Evolutionary conservation across 1,140 invertebrate species (phyloP), one percentile per base, ranked within the genome.

Genomic region (Tribolium castaneum): DNA sequence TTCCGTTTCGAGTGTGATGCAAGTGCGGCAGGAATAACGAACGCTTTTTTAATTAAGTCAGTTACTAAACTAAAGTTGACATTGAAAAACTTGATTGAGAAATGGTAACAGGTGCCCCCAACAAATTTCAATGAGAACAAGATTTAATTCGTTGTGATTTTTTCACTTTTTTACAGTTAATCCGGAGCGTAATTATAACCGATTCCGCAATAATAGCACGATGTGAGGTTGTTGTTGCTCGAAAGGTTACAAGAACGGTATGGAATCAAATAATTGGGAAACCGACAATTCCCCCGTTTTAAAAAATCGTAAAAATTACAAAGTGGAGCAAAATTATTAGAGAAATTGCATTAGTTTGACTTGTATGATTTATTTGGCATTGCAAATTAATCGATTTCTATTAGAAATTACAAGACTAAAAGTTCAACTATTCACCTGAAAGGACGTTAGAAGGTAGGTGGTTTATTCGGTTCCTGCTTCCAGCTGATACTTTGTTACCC

Each of bases 111-210:
- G 59, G 59, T 66, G 59, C 59, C 59, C 34, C 13, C 45, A 19
- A 35, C 14, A 66, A 66, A 66, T 66, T 22, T 66, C 59, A 66
- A 66, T 66, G 59, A 66, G n/a, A 66, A 66, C 59, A 66, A 66
- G 10, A 66, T 66, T 66, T 66, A 4, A 30, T 35, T 19, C 2
- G 16, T 19, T 19, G 16, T 19, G 16, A 19, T 19, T 19, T 30
- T 30, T 30, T 45, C 7, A 45, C n/a, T 45, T 45, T 39, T 45
- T 45, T 45, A 45, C 19, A 22, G 6, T 25, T 9, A 19, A 59
- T 30, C 22, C 54, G 54, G 10, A 59, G 7, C 10, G 34, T 14
- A 35, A 66, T 66, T 62, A 34, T 62, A 62, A 35, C 56, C 35
- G 22, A 62, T 62, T 35, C 56, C 56, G 25, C 22, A 35, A 62